Conservation (phyloP, 2,888 invertebrate species). For the Athalia rosae region DNA sequence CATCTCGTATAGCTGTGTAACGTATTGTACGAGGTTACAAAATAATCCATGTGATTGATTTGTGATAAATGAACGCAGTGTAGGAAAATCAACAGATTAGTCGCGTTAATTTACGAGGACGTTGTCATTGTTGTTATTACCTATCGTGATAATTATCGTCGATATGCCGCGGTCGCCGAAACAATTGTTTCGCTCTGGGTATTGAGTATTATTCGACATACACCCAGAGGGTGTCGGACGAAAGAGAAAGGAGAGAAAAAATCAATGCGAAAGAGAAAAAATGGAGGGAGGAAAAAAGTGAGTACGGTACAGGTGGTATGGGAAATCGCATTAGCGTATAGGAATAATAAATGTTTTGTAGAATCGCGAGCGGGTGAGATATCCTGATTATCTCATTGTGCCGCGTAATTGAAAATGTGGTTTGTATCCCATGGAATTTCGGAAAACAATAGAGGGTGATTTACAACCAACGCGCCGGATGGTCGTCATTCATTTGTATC, state of each 20-base stretch:
- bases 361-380: neutral
- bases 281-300: neutral
- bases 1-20: too few species aligned
- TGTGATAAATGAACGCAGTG: too few species aligned
- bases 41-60: too few species aligned
- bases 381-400: slow-evolving; percentile 42
- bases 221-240: too few species aligned
- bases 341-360: slow-evolving; percentile 36
- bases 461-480: slow-evolving; percentile 38
- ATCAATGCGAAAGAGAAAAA: neutral
- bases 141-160: too few species aligned
- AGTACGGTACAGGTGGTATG: neutral
- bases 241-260: neutral
- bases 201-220: too few species aligned
- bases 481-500: slow-evolving; percentile 43
- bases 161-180: too few species aligned
- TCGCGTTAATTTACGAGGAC: too few species aligned
- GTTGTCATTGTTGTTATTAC: too few species aligned
- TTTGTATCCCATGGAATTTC: slow-evolving; percentile 41
- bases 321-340: neutral
- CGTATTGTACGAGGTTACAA: too few species aligned
- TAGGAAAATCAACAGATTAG: too few species aligned
- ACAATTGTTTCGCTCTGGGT: too few species aligned
- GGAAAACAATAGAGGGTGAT: slow-evolving; percentile 40
- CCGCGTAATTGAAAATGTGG: slow-evolving; percentile 38